A percentile compares a stretch with the other conserved stretches of the same genome.
Evolutionary conservation across 2,797 vertebrate genomes (phyloP).

Genomic region (Margarornis squamiger): DNA sequence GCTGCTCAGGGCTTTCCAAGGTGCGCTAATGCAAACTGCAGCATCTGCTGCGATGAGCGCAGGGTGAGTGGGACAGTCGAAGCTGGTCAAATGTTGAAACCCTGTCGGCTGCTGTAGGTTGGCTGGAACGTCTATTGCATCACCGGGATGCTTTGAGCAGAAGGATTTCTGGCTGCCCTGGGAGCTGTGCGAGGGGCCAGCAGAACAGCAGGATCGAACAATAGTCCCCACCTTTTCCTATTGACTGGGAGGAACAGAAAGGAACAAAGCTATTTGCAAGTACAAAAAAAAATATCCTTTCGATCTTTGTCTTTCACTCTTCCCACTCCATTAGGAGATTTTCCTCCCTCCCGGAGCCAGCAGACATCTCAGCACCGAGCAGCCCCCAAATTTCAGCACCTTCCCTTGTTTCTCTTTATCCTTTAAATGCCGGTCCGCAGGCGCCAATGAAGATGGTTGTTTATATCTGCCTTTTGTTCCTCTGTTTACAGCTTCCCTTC

Average conservation of each 20-base stretch:
- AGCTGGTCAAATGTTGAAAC: rapidly evolving
- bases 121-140: background rate
- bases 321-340: background rate
- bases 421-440: background rate
- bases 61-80: rapidly evolving
- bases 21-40: background rate
- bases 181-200: background rate
- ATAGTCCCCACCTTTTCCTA: constrained; percentile 30
- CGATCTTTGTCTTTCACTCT: background rate
- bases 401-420: background rate
- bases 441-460: background rate
- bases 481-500: constrained; percentile 65
- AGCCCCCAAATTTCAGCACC: background rate
- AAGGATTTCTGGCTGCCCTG: background rate
- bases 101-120: background rate
- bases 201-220: background rate
- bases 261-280: background rate
- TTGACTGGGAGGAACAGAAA: background rate
- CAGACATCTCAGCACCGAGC: background rate
- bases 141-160: background rate
- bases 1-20: background rate
- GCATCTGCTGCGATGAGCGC: rapidly evolving
- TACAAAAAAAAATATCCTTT: background rate
- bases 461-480: constrained; percentile 63
- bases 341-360: background rate